Evolutionary conservation across 2,113 vertebrate species (phyloP).

Genomic region (Spermophilus dauricus): DNA sequence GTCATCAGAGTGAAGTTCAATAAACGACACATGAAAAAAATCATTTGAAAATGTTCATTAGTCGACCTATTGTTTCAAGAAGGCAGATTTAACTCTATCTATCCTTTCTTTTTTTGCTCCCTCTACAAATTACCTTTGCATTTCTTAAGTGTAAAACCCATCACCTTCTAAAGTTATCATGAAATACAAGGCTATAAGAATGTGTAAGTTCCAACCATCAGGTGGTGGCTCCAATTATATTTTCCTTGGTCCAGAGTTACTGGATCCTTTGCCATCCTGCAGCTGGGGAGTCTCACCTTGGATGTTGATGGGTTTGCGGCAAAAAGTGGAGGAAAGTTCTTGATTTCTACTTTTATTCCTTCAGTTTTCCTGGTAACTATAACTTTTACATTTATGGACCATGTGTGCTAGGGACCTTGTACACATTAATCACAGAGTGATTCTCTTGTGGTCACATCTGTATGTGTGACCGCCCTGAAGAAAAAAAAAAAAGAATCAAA

Average conservation of each 20-base stretch:
- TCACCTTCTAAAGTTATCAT: neutral
- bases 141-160: neutral
- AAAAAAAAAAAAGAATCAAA: conserved; percentile 37
- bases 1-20: conserved; percentile 3
- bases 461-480: neutral
- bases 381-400: neutral
- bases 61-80: neutral
- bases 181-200: neutral
- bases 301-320: rapidly evolving
- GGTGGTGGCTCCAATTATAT: no score
- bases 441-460: neutral
- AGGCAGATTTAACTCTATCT: neutral
- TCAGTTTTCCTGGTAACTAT: neutral
- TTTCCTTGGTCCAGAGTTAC: neutral
- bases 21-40: neutral
- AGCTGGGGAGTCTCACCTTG: neutral
- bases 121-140: neutral
- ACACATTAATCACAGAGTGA: neutral
- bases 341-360: neutral
- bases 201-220: neutral
- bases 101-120: neutral
- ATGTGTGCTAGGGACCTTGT: neutral
- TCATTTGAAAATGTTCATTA: conserved; percentile 32
- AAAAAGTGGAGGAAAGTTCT: neutral
- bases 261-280: neutral